Base-by-base conservation (phyloP, 2,888 invertebrate species). In the Tiliacea aurago region DNA sequence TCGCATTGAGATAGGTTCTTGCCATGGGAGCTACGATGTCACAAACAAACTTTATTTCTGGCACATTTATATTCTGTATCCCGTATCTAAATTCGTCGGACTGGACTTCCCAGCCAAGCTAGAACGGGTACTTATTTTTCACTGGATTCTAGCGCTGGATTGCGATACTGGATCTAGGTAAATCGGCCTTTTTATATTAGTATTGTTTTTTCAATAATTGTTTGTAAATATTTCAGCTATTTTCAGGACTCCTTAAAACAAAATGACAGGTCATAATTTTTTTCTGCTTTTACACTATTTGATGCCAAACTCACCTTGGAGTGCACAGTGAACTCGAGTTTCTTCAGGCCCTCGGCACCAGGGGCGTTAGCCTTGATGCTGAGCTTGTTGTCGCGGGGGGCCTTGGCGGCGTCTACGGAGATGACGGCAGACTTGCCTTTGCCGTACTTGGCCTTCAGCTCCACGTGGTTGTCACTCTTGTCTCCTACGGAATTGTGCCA, bases 341-440 rank as follows among this genome's bases (percentile, higher is more conserved):
- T 94, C 90, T 97, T 97, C 33, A 95, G 87, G 2, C 95, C 92
- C 55, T 97, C 97, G 45, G 93, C 90, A 3, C 97, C 87, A 87
- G 96, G 85, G 91, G 93, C 89, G 80, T 89, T 89, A 6, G 90
- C 90, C 65, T 90, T 90, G 45, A 96, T 66, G 59, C 84, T 84
- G 10, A 95, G 43, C 10, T 81, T 81, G 75, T 92, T 90, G 63
- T 94, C 94, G 18, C 89, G 89, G 3, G 93, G 90, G 0, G 90
- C 87, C 2, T 87, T 84, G 1, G 86, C 82, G n/a, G 92, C 87
- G 20, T 94, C 94, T 0, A 96, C 91, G 5, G 92, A 92, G 0
- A 97, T 59, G 7, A 90, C 91, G 3, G 95, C 93, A 0, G 95
- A 92, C 84, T 94, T 95, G 79, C 95, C 94, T 93, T 96, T 88